Conservation (phyloP, 2,888 invertebrate species). For the Drosophila diplacantha region DNA sequence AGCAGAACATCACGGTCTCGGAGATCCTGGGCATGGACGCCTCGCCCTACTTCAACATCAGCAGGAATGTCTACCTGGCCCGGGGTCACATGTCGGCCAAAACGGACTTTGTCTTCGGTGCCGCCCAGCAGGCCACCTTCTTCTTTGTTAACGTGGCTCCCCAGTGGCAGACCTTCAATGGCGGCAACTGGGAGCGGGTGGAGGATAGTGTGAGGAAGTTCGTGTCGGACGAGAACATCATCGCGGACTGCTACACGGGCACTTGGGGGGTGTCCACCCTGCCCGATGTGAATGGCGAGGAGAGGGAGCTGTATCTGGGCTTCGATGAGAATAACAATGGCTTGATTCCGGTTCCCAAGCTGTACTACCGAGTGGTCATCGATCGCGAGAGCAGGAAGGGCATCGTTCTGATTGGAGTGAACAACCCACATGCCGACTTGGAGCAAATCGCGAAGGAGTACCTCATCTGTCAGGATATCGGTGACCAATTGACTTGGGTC, state of each 20-base stretch:
- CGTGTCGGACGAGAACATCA: constrained; percentile 73
- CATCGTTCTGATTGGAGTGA: constrained; percentile 79
- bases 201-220: constrained; percentile 79
- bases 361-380: constrained; percentile 80
- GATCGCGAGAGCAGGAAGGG: constrained; percentile 77
- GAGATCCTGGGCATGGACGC: constrained; percentile 73
- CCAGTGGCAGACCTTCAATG: constrained; percentile 81
- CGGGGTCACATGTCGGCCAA: constrained; percentile 80
- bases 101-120: constrained; percentile 79
- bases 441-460: constrained; percentile 63
- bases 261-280: constrained; percentile 80
- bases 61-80: constrained; percentile 73
- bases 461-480: constrained; percentile 69
- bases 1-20: constrained; percentile 75
- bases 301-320: constrained; percentile 74
- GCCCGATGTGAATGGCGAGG: constrained; percentile 76
- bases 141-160: constrained; percentile 80
- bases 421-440: constrained; percentile 73
- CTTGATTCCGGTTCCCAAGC: constrained; percentile 79
- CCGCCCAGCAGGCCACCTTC: constrained; percentile 79
- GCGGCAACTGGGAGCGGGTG: constrained; percentile 80
- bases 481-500: constrained; percentile 65
- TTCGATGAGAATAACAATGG: constrained; percentile 72
- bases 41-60: constrained; percentile 62
- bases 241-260: constrained; percentile 80